Evolutionary conservation across 2,888 invertebrate species (phyloP).

Genomic region (Nasonovia ribisnigri): DNA sequence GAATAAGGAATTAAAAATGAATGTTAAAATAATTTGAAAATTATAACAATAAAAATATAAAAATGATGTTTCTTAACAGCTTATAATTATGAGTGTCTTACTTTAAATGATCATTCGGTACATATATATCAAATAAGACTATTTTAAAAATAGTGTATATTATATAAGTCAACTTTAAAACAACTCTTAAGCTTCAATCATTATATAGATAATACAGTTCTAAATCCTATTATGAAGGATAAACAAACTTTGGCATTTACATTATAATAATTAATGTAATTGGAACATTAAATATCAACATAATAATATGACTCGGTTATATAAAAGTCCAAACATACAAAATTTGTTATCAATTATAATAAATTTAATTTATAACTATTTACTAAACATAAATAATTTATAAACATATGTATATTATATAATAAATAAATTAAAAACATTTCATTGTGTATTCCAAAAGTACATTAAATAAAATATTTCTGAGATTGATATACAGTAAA

Average conservation of each 20-base stretch:
- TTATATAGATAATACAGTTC: not conserved
- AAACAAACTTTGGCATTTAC: conserved; percentile 1
- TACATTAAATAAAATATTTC: conserved; percentile 16
- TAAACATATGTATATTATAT: conserved; percentile 26
- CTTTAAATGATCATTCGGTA: no score
- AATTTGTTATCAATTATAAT: conserved; percentile 44
- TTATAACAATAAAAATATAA: no score
- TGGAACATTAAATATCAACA: conserved; percentile 37
- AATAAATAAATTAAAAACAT: conserved; percentile 40
- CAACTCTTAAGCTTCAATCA: no score
- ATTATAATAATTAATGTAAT: conserved; percentile 38
- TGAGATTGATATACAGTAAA: conserved; percentile 4
- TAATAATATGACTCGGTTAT: conserved; percentile 37
- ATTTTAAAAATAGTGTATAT: no score
- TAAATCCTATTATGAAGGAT: not conserved
- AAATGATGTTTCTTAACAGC: no score
- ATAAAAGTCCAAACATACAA: conserved; percentile 46
- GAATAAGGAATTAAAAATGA: no score
- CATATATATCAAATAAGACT: no score
- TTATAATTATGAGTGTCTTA: no score
- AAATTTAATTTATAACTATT: conserved; percentile 43
- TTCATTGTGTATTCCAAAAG: conserved; percentile 11
- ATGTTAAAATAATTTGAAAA: no score
- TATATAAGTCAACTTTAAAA: no score
- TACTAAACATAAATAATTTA: conserved; percentile 37